Conservation (phyloP, 1,140 invertebrate genomes). For the Choristoneura fumiferana region DNA sequence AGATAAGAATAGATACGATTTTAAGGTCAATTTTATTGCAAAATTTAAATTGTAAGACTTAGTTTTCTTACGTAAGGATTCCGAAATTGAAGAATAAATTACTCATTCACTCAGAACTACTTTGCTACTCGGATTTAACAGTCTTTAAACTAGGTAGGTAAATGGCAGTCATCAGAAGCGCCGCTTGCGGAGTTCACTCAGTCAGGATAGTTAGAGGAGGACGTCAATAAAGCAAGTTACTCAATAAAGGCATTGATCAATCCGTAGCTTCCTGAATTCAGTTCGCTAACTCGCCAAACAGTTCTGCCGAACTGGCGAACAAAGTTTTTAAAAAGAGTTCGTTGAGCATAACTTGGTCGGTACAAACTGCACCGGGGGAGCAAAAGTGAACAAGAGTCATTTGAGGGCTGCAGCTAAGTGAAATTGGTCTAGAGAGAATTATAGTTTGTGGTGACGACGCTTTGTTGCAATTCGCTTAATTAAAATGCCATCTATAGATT, state of each 20-base stretch:
- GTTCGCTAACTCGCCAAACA: not conserved
- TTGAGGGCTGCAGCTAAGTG: constrained; percentile 19
- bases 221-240: constrained; percentile 15
- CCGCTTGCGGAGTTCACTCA: not conserved
- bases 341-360: constrained; percentile 16
- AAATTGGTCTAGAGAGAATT: too few species aligned
- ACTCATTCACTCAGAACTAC: not conserved
- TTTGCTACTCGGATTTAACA: not conserved
- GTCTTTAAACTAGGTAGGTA: constrained; percentile 1
- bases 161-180: not conserved
- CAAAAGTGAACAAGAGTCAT: constrained; percentile 29
- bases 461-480: constrained; percentile 26
- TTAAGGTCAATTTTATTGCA: too few species aligned
- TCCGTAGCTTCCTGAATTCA: not conserved
- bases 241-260: constrained; percentile 18
- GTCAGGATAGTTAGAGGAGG: constrained; percentile 8
- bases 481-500: too few species aligned
- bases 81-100: too few species aligned
- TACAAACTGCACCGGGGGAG: constrained; percentile 12
- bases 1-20: too few species aligned
- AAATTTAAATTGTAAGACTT: too few species aligned
- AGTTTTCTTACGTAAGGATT: too few species aligned
- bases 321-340: constrained; percentile 11
- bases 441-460: not conserved
- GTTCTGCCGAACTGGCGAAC: constrained; percentile 1